Base-by-base conservation (phyloP, 35 echinoderm and acorn worm genomes). In the Apostichopus japonicus region DNA sequence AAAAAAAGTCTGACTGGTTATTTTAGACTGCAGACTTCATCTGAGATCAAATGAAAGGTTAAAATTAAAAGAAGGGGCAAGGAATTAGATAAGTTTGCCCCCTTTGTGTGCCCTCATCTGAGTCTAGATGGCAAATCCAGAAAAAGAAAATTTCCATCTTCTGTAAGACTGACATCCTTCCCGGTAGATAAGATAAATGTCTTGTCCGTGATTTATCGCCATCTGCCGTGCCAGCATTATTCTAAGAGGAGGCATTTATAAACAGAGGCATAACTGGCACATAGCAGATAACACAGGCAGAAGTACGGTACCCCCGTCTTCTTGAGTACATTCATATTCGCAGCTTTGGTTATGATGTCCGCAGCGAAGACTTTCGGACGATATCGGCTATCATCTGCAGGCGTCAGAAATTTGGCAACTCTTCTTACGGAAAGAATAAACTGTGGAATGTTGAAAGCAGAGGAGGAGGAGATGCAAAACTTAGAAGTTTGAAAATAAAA, bases 361-460 rank as follows among this genome's bases (percentile, higher is more conserved):
- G 51, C 67, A 51, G 61, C 62, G 53, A 51, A 72, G 86, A 24
- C 86, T 67, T 67, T 72, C 67, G 86, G 86, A 51, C 86, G 86
- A 89, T 89, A 89, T 89, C 86, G 86, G 19, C 86, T 89, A 73
- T 89, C 86, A 89, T 89, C 86, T 89, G 51, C 15, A 73, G 86
- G 86, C 86, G 86, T 89, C 86, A 73, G 61, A 73, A 89, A 73
- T 89, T 89, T 89, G 59, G 81, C 81, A 57, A 57, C 57, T 84
- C 81, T 57, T 51, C 57, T 61, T 84, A 22, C 7, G 55, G 81
- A 84, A 61, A 84, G 81, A 84, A 84, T 84, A 84, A 75, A 84
- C 81, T 84, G 81, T 84, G 81, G 81, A 84, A 84, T 84, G 81
- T 84, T 53, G 21, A 84, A 61, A 61, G 13, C 7, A 61, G 13